Conservation (phyloP, 1,140 invertebrate genomes). For the Pseudoatta argentina region DNA sequence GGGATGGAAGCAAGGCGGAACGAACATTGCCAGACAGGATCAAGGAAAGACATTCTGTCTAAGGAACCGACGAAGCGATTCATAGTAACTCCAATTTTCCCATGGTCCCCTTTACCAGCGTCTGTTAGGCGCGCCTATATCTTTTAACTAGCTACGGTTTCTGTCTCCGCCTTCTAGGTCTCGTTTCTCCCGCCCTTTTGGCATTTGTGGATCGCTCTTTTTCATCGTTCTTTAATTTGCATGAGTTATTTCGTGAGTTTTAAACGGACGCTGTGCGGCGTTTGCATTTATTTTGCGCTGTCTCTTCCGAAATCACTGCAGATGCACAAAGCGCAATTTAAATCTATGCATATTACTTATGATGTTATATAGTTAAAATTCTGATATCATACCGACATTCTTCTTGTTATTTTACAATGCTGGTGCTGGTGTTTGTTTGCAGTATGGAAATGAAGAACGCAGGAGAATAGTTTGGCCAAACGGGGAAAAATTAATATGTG, state of each 20-base stretch:
- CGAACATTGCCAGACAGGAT: constrained; percentile 51
- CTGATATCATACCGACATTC: constrained; percentile 13
- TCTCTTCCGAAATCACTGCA: neutral
- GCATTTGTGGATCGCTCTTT: constrained; percentile 38
- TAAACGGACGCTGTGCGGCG: constrained; percentile 3
- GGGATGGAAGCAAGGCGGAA: constrained; percentile 30
- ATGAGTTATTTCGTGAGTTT: constrained; percentile 57
- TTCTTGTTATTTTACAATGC: constrained; percentile 26
- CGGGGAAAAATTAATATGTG: constrained; percentile 6
- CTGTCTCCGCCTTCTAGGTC: constrained; percentile 51
- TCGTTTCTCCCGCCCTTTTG: constrained; percentile 29
- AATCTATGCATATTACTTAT: constrained; percentile 34
- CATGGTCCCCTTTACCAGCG: constrained; percentile 53
- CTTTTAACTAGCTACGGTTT: constrained; percentile 64
- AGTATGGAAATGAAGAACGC: constrained; percentile 40
- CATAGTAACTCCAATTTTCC: constrained; percentile 70
- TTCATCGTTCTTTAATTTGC: constrained; percentile 62
- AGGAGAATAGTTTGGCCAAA: neutral
- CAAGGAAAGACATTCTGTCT: constrained; percentile 67
- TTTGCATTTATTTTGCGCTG: constrained; percentile 31
- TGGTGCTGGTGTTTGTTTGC: constrained; percentile 19
- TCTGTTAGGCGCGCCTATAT: constrained; percentile 69
- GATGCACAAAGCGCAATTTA: constrained; percentile 14
- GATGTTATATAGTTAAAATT: constrained; percentile 37
- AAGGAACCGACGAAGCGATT: constrained; percentile 68